phyloP scores from a whole-genome alignment of 2,888 invertebrate species.

The Eurois occulta region DNA sequence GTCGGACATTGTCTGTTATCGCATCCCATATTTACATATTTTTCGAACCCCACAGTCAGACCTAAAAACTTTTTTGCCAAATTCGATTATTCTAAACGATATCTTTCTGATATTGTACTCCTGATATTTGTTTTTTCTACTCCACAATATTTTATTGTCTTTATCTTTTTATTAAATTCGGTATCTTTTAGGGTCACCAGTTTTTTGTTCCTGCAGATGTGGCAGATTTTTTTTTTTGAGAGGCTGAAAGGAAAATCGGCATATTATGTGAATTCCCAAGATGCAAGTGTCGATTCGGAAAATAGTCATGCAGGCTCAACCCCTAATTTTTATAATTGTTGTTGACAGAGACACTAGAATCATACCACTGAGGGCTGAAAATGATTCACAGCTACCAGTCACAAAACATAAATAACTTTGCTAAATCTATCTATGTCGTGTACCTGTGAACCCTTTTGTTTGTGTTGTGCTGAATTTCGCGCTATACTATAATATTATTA shows the following conservation, averaged over 20 bases:
- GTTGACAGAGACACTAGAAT: neutral
- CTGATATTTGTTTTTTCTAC: conserved; percentile 79
- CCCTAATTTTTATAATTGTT: neutral
- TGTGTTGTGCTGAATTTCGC: neutral
- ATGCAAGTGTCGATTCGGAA: neutral
- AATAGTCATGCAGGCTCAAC: neutral
- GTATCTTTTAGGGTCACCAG: conserved; percentile 54
- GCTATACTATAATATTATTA: neutral
- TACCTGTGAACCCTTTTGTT: neutral
- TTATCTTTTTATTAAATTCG: conserved; percentile 76
- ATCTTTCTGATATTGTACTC: conserved; percentile 75
- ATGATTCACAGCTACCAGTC: neutral
- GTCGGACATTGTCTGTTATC: conserved; percentile 73
- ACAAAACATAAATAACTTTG: neutral
- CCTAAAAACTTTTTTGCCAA: conserved; percentile 72
- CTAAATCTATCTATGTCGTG: neutral
- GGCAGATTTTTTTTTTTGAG: conserved; percentile 62
- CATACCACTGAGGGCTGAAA: neutral
- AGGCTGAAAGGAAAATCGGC: conserved; percentile 22
- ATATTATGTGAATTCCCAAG: conserved; percentile 11
- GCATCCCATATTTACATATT: conserved; percentile 78
- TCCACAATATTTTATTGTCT: conserved; percentile 75
- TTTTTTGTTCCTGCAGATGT: conserved; percentile 64
- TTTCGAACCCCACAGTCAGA: conserved; percentile 59
- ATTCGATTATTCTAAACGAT: conserved; percentile 81